Evolutionary conservation across 2,888 invertebrate species (phyloP).

Genomic region (Pheosia gnoma): DNA sequence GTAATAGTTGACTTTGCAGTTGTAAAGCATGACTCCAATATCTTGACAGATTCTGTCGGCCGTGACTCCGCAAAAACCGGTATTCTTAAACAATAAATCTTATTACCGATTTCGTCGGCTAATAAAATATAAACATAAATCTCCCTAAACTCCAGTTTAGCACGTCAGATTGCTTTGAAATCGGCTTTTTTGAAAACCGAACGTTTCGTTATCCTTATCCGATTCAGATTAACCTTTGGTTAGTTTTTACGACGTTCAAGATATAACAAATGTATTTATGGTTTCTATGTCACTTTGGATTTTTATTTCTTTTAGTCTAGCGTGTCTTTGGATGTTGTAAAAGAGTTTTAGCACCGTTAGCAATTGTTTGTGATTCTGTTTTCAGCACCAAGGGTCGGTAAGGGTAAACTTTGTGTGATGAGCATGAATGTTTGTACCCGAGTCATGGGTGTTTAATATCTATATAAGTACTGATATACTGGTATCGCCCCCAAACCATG

Average conservation of each 20-base stretch:
- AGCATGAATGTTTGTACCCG: too few species aligned
- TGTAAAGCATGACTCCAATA: background rate
- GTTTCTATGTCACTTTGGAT: background rate
- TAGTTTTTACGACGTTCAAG: background rate
- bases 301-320: background rate
- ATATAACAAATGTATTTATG: background rate
- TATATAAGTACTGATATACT: too few species aligned
- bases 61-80: background rate
- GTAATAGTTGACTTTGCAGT: too few species aligned
- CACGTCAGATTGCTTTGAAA: background rate
- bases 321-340: background rate
- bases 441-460: too few species aligned
- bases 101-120: constrained; percentile 5
- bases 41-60: background rate
- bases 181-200: background rate
- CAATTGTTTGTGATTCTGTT: too few species aligned
- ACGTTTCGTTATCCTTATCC: background rate
- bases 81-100: constrained; percentile 1
- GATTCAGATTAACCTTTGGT: background rate
- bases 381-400: too few species aligned
- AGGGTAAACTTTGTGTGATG: too few species aligned
- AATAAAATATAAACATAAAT: constrained; percentile 6
- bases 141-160: background rate
- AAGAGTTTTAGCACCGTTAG: too few species aligned
- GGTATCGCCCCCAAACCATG: too few species aligned